A percentile compares a stretch with the other conserved stretches of the same genome.
Evolutionary conservation across 2,797 vertebrate genomes (phyloP).

Genomic region (Microhierax caerulescens): DNA sequence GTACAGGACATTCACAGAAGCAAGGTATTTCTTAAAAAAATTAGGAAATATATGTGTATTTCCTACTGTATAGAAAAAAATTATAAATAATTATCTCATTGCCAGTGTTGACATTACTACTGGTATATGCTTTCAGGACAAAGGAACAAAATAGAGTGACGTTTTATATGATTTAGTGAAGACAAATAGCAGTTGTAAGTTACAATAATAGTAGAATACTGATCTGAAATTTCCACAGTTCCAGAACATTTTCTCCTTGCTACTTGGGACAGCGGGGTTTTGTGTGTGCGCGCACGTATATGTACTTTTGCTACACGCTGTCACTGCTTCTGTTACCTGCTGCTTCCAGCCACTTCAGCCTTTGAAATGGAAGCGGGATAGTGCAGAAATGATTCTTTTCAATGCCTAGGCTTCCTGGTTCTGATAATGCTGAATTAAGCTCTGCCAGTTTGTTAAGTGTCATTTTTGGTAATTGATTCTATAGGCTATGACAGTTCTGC

Average conservation of each 20-base stretch:
- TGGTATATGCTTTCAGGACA: neutral
- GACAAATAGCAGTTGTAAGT: neutral
- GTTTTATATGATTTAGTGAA: neutral
- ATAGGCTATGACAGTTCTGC: neutral
- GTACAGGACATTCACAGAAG: neutral
- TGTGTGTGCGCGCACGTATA: rapidly evolving
- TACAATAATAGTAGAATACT: neutral
- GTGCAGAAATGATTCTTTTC: neutral
- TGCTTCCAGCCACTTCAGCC: neutral
- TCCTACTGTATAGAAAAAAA: neutral
- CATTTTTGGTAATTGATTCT: neutral
- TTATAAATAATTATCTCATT: neutral
- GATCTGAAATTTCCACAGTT: neutral
- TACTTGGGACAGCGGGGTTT: neutral
- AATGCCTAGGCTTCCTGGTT: neutral
- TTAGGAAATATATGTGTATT: neutral
- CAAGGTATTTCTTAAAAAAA: neutral
- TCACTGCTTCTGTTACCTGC: neutral
- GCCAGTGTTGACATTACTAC: neutral
- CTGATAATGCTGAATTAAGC: neutral
- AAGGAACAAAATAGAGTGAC: neutral
- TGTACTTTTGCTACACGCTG: neutral
- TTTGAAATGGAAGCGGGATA: neutral
- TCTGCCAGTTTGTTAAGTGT: neutral
- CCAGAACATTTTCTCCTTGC: neutral